Base-by-base conservation (phyloP, 1,140 invertebrate species). In the Dinoponera quadriceps region DNA sequence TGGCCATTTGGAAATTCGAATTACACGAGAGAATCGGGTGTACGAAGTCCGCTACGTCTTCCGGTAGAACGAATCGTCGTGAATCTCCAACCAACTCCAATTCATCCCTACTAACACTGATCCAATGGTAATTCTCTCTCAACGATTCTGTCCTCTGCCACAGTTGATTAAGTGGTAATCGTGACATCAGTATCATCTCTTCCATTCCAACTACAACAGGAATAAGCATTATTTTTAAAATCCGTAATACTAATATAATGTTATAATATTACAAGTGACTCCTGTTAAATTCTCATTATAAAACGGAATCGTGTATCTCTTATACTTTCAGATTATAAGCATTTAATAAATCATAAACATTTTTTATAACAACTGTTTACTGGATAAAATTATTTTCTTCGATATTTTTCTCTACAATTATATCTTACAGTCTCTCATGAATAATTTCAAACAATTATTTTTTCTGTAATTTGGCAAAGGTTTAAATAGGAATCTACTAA, bases 141-240 rank as follows among this genome's bases (percentile, higher is more conserved):
- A 97, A 88, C 9, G 94, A 95, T 89, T 97, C 96, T 27, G 96
- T 94, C 78, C 96, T 94, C 27, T 96, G 92, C 96, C 96, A 97
- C 33, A 97, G 92, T 86, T 96, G 95, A 85, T 96, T 95, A 82
- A 96, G 93, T 3, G 96, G 96, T 73, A 96, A 90, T 75, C 95
- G 95, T 5, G 96, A 96, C 38, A 93, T 94, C 60, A 96, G 91
- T 81, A 96, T 94, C 5, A 95, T 87, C 90, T 96, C 96, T 91
- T 97, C 96, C 90, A 95, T 93, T 48, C 95, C 95, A 49, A 95
- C 92, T 94, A n/a, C n/a, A n/a, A n/a, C n/a, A 33, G 11, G 88
- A 91, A 85, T 78, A 33, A 83, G 20, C 63, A 72, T 33, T 86
- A 85, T 54, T 63, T 68, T 59, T 55, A 66, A 14, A 20, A 78